These are phyloP conservation scores for Amblyopsis rosae DNA, from an alignment of 2,113 vertebrate genomes.

Conservation along the genomic window DNA sequence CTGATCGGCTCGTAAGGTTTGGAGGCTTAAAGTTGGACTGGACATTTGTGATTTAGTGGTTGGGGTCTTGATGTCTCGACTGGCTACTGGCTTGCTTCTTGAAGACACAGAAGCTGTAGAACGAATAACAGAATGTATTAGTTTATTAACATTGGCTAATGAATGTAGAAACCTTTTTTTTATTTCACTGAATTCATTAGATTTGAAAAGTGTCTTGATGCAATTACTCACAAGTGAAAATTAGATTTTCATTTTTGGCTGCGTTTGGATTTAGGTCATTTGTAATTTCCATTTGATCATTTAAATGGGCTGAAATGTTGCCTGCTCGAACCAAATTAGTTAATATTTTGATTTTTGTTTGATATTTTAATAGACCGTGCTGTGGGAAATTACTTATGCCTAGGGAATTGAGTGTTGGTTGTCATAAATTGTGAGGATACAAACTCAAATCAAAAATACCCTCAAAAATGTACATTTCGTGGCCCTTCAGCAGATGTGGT, in stretches of 20 bases:
- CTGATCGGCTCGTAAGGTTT: conserved; percentile 24
- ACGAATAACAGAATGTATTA: conserved; percentile 20
- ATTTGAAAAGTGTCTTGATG: neutral
- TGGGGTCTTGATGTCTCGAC: conserved; percentile 27
- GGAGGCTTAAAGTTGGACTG: conserved; percentile 8
- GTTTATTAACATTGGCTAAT: neutral
- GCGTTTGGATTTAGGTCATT: neutral
- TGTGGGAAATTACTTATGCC: neutral
- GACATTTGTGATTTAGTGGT: conserved; percentile 21
- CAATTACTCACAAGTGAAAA: neutral
- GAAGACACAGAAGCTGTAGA: conserved; percentile 28
- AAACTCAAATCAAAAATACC: neutral
- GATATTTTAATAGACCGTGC: neutral
- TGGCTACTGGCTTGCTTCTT: conserved; percentile 17
- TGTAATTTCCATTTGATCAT: neutral
- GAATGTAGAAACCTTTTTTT: neutral
- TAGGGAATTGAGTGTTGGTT: neutral
- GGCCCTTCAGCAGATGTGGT: too few species aligned
- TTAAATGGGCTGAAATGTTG: too few species aligned
- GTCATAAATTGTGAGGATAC: neutral
- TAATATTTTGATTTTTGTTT: neutral
- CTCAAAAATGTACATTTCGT: too few species aligned
- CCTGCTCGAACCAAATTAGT: too few species aligned
- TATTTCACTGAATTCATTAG: neutral
- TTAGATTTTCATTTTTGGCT: too few species aligned